Base-by-base conservation (phyloP, 1,140 invertebrate species). In the Aricia agestis region DNA sequence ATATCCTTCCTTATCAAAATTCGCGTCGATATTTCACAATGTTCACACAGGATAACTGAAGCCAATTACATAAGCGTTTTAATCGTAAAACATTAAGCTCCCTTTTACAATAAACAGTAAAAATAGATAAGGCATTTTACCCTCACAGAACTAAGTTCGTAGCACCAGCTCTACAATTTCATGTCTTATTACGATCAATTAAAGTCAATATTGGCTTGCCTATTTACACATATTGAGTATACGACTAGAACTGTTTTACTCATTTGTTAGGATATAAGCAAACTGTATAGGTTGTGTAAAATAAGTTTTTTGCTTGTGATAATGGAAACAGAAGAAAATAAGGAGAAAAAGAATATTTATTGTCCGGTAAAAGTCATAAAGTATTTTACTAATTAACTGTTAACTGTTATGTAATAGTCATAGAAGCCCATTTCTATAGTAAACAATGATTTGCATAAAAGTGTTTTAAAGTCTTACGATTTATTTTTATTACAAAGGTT, bases 41-140 rank as follows among this genome's bases (percentile, higher is more conserved):
- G 6, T 10, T 18, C 5, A 11, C 59, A 63, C 59, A 63, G 59
- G 58, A 25, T 17, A 59, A 17, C 2, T 15, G 3, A 0, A 4
- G 3, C n/a, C 59, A 25, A 19, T 19, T 11, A 63, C 9, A 25
- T 31, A 63, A 18, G n/a, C n/a, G n/a, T n/a, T n/a, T n/a, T n/a
- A n/a, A 11, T 63, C 7, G 18, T 19, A 25, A 63, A 25, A 18
- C 18, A 17, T 10, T 63, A 63, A 10, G 19, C 7, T 67, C 52
- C 61, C 57, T 67, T 73, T 75, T 71, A 5, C 67, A 59, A 68
- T 72, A 75, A 32, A 65, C 71, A 1, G 63, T 70, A 65, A 69
- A 11, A 18, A 70, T 17, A 68, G 74, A 75, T 75, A 75, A 72
- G 42, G 70, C 61, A 15, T 63, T 70, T 19, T 65, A 42, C 69